phyloP scores from a whole-genome alignment of 2,888 invertebrate genomes.

The Lypha dubia region DNA sequence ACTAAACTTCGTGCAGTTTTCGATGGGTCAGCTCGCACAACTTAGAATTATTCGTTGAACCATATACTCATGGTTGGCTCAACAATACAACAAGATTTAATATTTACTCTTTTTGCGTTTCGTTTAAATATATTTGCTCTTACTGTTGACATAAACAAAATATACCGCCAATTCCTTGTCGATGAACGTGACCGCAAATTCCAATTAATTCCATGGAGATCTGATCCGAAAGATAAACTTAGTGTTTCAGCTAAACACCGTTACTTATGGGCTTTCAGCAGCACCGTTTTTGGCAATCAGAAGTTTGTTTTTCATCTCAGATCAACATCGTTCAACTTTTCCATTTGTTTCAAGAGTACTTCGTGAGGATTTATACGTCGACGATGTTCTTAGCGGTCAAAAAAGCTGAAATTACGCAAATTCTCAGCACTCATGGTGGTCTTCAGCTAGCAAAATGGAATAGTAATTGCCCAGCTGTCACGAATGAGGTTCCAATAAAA shows the following conservation, averaged over 20 bases:
- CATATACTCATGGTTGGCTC: no score
- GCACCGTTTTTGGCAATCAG: slow-evolving; percentile 43
- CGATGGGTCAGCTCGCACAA: slow-evolving; percentile 50
- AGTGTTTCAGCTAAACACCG: slow-evolving; percentile 59
- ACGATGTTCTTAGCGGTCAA: slow-evolving; percentile 65
- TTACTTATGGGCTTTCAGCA: slow-evolving; percentile 16
- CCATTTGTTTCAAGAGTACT: slow-evolving; percentile 16
- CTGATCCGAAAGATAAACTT: neutral
- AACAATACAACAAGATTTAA: slow-evolving; percentile 49
- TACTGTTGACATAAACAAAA: slow-evolving; percentile 63
- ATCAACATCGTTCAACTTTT: no score
- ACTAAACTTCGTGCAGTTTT: slow-evolving; percentile 63
- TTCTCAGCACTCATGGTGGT: slow-evolving; percentile 10
- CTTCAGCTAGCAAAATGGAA: slow-evolving; percentile 42
- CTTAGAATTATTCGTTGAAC: slow-evolving; percentile 46
- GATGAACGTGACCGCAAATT: slow-evolving; percentile 42
- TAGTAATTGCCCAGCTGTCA: neutral
- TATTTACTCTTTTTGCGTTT: slow-evolving; percentile 51
- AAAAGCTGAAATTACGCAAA: neutral
- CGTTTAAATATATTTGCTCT: slow-evolving; percentile 53
- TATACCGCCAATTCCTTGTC: slow-evolving; percentile 64
- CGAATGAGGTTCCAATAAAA: neutral
- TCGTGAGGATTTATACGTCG: slow-evolving; percentile 59
- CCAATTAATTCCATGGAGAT: slow-evolving; percentile 27
- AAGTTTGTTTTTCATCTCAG: slow-evolving; percentile 43